Evolutionary conservation across 1,140 invertebrate species (phyloP), one percentile per base, ranked within the genome.

Genomic region (Musca vetustissima): DNA sequence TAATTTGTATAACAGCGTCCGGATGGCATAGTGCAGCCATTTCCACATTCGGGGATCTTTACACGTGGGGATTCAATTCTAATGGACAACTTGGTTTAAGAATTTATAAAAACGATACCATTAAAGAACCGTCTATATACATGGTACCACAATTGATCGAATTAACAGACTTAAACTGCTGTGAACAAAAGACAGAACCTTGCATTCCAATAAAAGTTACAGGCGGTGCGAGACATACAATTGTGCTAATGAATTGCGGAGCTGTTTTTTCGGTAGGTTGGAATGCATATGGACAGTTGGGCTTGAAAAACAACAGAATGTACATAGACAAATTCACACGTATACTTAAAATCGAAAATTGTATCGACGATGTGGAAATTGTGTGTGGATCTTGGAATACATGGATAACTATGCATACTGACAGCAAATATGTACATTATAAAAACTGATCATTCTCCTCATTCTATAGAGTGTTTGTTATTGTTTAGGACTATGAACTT

Each of bases 21-120:
- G 92, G 93, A 19, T 96, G 94, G 93, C 95, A 97, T 83, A 91
- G 89, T 47, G 86, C 89, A 64, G 92, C 89, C 32, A 76, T 96
- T 9, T 93, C 91, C 72, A 85, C 85, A 73, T 86, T 87, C 83
- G 91, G 91, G 11, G 93, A 95, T 81, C 73, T 96, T 0, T 98
- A 95, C 78, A 87, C 88, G 0, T 97, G 94, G 94, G 95, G 95
- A n/a, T 94, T 92, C 89, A 97, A 97, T 84, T 89, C 91, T 71
- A 88, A 87, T 80, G 93, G 93, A 0, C 93, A 97, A 79, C 81
- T 97, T 28, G 95, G 94, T 14, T 78, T 90, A 25, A 84, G 86
- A 43, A 76, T 77, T 13, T 73, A 80, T 80, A 70, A 82, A 72
- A 70, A 67, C 0, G 22, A 24, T 6, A n/a, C 66, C n/a, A 66